phyloP scores from a whole-genome alignment of 2,888 invertebrate genomes.

The Dusona sp. region DNA sequence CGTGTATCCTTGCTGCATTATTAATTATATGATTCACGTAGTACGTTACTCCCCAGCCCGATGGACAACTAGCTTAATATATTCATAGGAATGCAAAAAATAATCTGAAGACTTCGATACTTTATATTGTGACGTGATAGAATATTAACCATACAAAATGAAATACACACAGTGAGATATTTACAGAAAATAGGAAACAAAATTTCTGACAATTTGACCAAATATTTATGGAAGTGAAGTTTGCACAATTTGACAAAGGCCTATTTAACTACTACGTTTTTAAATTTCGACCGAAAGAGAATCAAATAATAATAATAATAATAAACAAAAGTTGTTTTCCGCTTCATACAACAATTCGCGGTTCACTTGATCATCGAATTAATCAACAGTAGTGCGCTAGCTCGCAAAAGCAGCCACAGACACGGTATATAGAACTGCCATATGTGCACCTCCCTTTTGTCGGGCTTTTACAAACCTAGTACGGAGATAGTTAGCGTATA shows the following conservation, averaged over 20 bases:
- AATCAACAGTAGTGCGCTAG: slow-evolving; percentile 46
- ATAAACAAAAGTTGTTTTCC: slow-evolving; percentile 37
- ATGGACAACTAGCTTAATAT: slow-evolving; percentile 46
- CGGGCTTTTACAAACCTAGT: slow-evolving; percentile 38
- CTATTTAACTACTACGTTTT: background rate
- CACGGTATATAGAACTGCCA: background rate
- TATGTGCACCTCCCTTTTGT: slow-evolving; percentile 23
- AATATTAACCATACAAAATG: background rate
- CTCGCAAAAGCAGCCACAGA: slow-evolving; percentile 20
- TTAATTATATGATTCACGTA: slow-evolving; percentile 78
- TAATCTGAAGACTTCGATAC: background rate
- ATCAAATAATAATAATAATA: slow-evolving; percentile 1
- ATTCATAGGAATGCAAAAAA: slow-evolving; percentile 8
- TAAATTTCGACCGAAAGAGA: background rate
- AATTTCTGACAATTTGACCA: background rate
- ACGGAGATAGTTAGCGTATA: slow-evolving; percentile 51
- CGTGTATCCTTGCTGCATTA: slow-evolving; percentile 83
- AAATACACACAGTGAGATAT: background rate
- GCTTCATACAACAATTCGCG: slow-evolving; percentile 53
- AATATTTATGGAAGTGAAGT: background rate
- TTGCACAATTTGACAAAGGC: background rate
- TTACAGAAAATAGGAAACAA: background rate
- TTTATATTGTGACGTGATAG: background rate
- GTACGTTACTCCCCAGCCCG: slow-evolving; percentile 54
- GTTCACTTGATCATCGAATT: slow-evolving; percentile 62